Evolutionary conservation across 2,797 vertebrate species (phyloP), one percentile per base, ranked within the genome.

Genomic region (Sphenopsis melanotis): DNA sequence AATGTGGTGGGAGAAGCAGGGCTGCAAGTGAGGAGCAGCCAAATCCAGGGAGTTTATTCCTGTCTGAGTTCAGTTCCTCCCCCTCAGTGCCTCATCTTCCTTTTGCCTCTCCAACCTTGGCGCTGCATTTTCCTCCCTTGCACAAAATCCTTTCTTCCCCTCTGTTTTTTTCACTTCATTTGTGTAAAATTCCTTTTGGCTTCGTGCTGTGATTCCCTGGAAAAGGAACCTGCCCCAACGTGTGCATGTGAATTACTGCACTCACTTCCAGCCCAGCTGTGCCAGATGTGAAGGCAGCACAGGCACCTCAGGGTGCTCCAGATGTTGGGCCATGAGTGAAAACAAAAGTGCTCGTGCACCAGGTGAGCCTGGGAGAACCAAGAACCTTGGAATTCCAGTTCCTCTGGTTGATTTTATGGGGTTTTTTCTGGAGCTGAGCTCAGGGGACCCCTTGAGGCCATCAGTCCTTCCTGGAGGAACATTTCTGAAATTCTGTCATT

Each of bases 171-270:
- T 4, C 16, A 2, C 20, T 60, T 39, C 5, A 1, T 61, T 70
- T 61, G 19, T 30, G 11, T 19, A 10, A 17, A 71, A 57, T 66
- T 79, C 53, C 12, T 30, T 53, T 30, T 60, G 42, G 18, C 34
- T 77, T 47, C 13, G 1, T 20, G 24, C 69, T 6, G 9, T 9
- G 7, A 3, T 75, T 75, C 34, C 53, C 57, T 53, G n/a, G 23
- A 3, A 10, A 15, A 57, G 42, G 32, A 71, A 4, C 10, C 2
- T 49, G 76, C 27, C 24, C 59, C 23, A 4, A 0, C 10, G 0
- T 0, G 2, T 27, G 30, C 11, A 0, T 4, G 18, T 8, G 15
- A 21, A 2, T 39, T 30, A 2, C 2, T 77, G 34, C 10, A 9
- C 24, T 1, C 22, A 5, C 12, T 11, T 19, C 17, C 18, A 16